Evolutionary conservation across 2,888 invertebrate species (phyloP), one percentile per base, ranked within the genome.

Genomic region (Liodrosophila aerea): DNA sequence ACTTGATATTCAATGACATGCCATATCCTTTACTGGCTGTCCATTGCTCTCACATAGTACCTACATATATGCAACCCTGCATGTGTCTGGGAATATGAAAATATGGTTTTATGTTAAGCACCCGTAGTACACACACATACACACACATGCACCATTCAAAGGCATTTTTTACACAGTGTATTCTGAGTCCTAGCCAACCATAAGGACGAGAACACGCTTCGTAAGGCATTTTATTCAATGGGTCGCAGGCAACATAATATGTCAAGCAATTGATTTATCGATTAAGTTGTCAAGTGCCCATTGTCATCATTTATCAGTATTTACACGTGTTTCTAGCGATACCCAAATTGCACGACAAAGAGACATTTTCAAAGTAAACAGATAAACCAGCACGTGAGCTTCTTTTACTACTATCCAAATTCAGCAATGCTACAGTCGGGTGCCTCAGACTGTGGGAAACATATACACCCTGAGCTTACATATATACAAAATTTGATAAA

Each of bases 201-300:
- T 34, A 4, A 50, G 40, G 29, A 39, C 9, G 22, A 4, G 51
- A n/a, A 27, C 18, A 18, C 8, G 40, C 34, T 34, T 37, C 22
- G 52, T 34, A 30, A 47, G 53, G 39, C 45, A 59, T 73, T 74
- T 64, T 68, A 57, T 62, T 74, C 64, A 85, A 85, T 72, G 78
- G 83, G 85, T 82, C 64, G 57, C 16, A 57, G 58, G 44, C 73
- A 64, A 70, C 67, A 68, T 68, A 77, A 80, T 83, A 73, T 66
- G 64, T 47, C 71, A 52, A 66, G 70, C 82, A 78, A 85, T 84
- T 86, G 86, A 83, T 86, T 86, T 85, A 85, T 85, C 86, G 85
- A 85, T 87, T 87, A 86, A 78, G 61, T 78, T 74, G 72, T 86
- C 82, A 86, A 87, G 87, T 76, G 70, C 69, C 65, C 72, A 72